Conservation (phyloP, 2,888 invertebrate species). For the Spisula subtruncata region DNA sequence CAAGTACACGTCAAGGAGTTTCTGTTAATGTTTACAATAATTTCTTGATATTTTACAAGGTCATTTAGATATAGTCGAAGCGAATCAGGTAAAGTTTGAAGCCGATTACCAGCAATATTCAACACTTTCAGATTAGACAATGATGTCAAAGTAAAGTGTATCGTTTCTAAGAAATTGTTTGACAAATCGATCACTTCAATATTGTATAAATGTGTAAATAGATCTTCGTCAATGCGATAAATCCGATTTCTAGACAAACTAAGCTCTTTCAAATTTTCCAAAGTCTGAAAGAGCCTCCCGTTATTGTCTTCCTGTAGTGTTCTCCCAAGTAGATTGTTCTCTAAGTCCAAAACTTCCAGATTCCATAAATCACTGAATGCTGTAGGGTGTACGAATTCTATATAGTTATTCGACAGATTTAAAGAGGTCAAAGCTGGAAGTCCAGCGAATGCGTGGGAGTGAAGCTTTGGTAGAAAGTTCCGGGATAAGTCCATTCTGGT, state of each 20-base stretch:
- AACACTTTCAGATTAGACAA: constrained; percentile 36
- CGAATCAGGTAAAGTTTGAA: constrained; percentile 33
- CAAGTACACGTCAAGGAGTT: constrained; percentile 63
- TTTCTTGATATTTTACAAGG: constrained; percentile 5
- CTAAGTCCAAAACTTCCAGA: constrained; percentile 49
- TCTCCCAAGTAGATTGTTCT: constrained; percentile 58
- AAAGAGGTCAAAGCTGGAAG: constrained; percentile 40
- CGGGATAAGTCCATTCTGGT: constrained; percentile 59
- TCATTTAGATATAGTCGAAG: constrained; percentile 32
- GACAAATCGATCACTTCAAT: constrained; percentile 48
- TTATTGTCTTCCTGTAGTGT: constrained; percentile 19
- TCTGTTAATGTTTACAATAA: constrained; percentile 44
- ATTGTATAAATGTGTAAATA: constrained; percentile 31
- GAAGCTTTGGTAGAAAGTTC: constrained; percentile 52
- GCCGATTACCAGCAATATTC: constrained; percentile 56
- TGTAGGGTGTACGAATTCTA: constrained; percentile 47
- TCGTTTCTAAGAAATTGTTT: constrained; percentile 49
- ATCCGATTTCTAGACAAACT: constrained; percentile 57
- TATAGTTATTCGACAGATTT: constrained; percentile 61
- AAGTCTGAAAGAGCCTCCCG: constrained; percentile 36
- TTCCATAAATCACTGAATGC: constrained; percentile 51
- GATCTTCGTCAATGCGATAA: constrained; percentile 28
- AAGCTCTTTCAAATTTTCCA: constrained; percentile 34
- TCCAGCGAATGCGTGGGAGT: constrained; percentile 40
- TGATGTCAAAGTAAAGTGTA: constrained; percentile 42